Conservation (phyloP, 2,888 invertebrate genomes). For the Chalcosyrphus nemorum region DNA sequence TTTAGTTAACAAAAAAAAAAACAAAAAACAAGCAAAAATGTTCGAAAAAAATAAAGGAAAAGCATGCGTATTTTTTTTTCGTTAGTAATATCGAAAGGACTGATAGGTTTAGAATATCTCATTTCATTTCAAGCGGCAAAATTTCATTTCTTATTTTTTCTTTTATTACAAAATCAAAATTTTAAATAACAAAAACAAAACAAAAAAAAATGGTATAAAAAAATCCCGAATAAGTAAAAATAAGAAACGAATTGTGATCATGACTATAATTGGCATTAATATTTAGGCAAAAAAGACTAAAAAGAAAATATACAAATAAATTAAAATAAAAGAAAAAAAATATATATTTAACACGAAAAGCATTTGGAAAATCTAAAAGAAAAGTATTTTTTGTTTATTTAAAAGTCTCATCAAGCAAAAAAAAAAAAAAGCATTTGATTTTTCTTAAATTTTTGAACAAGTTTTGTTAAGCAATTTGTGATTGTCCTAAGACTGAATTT, state of each 20-base stretch:
- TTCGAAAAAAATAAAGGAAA: slow-evolving; percentile 26
- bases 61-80: slow-evolving; percentile 56
- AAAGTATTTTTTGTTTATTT: slow-evolving; percentile 3
- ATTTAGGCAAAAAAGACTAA: slow-evolving; percentile 74
- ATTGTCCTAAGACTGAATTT: slow-evolving; percentile 78
- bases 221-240: slow-evolving; percentile 70
- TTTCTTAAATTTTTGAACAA: slow-evolving; percentile 36
- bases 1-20: slow-evolving; percentile 15
- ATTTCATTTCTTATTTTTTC: slow-evolving; percentile 43
- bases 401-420: slow-evolving; percentile 40
- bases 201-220: slow-evolving; percentile 34
- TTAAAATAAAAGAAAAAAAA: slow-evolving; percentile 58
- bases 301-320: slow-evolving; percentile 71
- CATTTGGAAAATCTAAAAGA: slow-evolving; percentile 49
- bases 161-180: slow-evolving; percentile 30
- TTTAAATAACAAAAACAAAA: slow-evolving; percentile 34
- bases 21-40: background rate
- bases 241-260: slow-evolving; percentile 72
- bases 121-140: slow-evolving; percentile 70
- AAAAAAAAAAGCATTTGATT: slow-evolving; percentile 36
- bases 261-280: slow-evolving; percentile 73
- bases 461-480: slow-evolving; percentile 77
- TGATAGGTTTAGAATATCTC: slow-evolving; percentile 76
- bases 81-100: slow-evolving; percentile 75
- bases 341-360: slow-evolving; percentile 73